phyloP scores from a whole-genome alignment of 2,113 vertebrate genomes.

The Colinus virginianus region DNA sequence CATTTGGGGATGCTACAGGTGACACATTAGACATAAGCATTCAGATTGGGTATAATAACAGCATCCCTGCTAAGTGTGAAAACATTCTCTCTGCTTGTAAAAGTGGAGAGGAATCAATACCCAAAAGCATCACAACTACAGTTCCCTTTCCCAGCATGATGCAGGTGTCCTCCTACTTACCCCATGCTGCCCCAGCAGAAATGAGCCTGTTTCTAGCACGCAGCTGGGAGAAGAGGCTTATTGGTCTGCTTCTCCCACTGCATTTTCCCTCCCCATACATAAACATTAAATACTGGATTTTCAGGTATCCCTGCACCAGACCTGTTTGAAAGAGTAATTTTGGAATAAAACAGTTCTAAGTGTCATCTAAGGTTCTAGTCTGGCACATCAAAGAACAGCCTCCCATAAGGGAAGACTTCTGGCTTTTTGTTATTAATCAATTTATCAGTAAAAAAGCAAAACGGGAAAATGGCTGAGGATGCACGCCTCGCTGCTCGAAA shows the following conservation, averaged over 20 bases:
- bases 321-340: neutral
- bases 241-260: neutral
- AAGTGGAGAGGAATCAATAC: neutral
- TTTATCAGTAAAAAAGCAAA: neutral
- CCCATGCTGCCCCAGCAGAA: neutral
- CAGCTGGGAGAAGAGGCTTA: neutral
- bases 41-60: neutral
- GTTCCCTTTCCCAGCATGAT: accelerated
- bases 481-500: neutral
- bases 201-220: accelerated
- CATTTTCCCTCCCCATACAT: accelerated
- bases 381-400: neutral
- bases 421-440: neutral
- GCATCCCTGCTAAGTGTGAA: neutral
- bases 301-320: accelerated
- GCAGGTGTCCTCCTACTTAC: neutral
- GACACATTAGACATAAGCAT: neutral
- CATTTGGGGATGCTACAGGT: neutral
- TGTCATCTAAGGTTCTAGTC: neutral
- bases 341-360: neutral
- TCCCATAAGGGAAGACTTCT: neutral
- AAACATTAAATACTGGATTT: neutral
- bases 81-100: neutral
- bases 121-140: accelerated
- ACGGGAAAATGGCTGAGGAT: neutral